A percentile compares a stretch with the other conserved stretches of the same genome.
These are phyloP conservation scores for Eristalis pertinax DNA, from an alignment of 2,888 invertebrate genomes.

Conservation along the genomic window DNA sequence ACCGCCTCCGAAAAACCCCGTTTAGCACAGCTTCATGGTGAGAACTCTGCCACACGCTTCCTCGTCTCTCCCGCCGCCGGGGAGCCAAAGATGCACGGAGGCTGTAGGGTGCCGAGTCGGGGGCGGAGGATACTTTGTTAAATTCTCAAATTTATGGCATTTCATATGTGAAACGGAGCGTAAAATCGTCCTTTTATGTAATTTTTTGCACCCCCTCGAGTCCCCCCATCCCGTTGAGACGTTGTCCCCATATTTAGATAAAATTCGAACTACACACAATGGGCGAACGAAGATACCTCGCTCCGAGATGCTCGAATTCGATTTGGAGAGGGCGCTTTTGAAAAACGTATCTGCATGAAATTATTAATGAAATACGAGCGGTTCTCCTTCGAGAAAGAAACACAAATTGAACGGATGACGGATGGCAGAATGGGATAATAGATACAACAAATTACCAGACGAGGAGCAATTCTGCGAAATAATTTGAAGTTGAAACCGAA, in stretches of 20 bases:
- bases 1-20: background rate
- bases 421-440: background rate
- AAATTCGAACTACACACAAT: slow-evolving; percentile 61
- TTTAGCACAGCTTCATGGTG: slow-evolving; percentile 12
- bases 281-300: slow-evolving; percentile 42
- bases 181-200: slow-evolving; percentile 67
- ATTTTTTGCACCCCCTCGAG: background rate
- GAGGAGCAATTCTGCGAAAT: too few species aligned
- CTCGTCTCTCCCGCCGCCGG: slow-evolving; percentile 18
- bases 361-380: slow-evolving; percentile 53
- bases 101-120: background rate
- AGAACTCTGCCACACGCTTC: slow-evolving; percentile 19
- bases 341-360: slow-evolving; percentile 52
- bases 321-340: slow-evolving; percentile 41
- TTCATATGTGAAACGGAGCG: slow-evolving; percentile 68
- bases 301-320: slow-evolving; percentile 24
- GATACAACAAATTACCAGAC: background rate
- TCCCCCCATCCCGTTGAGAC: background rate
- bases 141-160: slow-evolving; percentile 70
- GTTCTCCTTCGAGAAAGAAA: slow-evolving; percentile 21
- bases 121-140: slow-evolving; percentile 55
- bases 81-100: background rate
- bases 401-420: background rate
- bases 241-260: slow-evolving; percentile 54
- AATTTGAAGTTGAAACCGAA: too few species aligned